Evolutionary conservation across 2,797 vertebrate species (phyloP).

Genomic region (Steatocranus sp.): DNA sequence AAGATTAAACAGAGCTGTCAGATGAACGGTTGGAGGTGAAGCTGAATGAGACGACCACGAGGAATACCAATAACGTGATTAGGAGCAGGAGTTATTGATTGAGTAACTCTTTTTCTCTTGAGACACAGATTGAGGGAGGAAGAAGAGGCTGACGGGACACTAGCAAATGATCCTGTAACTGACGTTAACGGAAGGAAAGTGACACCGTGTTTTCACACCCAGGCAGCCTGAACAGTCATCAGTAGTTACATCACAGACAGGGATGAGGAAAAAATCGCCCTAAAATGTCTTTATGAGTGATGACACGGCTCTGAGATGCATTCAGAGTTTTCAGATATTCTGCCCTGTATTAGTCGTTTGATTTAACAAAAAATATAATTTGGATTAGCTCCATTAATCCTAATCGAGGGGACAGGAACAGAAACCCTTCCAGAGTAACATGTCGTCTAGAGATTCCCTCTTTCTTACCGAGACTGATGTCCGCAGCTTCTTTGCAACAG

Average conservation of each 20-base stretch:
- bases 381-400: not conserved
- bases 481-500: conserved; percentile 17
- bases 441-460: conserved; percentile 15
- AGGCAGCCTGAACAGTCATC: not conserved
- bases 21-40: not conserved
- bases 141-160: conserved; percentile 3
- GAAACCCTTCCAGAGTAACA: not conserved
- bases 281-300: not conserved
- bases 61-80: conserved; percentile 17
- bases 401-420: not conserved
- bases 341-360: not conserved
- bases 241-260: not conserved
- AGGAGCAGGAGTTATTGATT: conserved; percentile 12
- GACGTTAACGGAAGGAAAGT: conserved; percentile 10
- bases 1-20: not conserved
- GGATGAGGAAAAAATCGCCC: not conserved
- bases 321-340: not conserved
- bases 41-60: not conserved
- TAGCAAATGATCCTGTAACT: not conserved
- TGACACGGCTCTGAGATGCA: not conserved
- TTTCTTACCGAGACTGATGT: not conserved
- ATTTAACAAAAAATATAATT: not conserved
- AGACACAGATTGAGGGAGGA: not conserved
- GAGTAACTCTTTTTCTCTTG: not conserved
- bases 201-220: conserved; percentile 33